Base-by-base conservation (phyloP, 2,888 invertebrate species). In the Melanostoma mellinum region DNA sequence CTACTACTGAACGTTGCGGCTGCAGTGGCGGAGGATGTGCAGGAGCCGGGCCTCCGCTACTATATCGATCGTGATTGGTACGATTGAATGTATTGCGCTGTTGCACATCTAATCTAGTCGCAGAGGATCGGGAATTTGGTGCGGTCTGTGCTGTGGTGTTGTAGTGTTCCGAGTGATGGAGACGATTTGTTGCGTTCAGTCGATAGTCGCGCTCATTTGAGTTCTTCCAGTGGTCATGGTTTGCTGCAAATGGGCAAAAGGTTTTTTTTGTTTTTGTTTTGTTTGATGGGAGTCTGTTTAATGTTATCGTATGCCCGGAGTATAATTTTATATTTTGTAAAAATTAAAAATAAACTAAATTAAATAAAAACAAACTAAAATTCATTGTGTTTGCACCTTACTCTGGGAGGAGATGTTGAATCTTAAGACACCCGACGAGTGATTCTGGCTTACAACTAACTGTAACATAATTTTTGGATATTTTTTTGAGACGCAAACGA, bases 31-130 rank as follows among this genome's bases (percentile, higher is more conserved):
- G 78, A 72, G 55, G 65, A 58, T 85, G 85, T 87, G 85, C 79
- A 81, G 87, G 86, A 86, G 87, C 87, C 82, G 87, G 86, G 88
- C 88, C 88, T 81, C 80, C 78, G 71, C 73, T 73, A 72, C 85
- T 79, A 76, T 89, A 90, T 89, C 91, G 91, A 77, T 91, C 90
- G 89, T 91, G 93, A 92, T 92, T 92, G 87, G 91, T 92, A 88
- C 90, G 90, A 88, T 91, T 91, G 77, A 91, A 89, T 55, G 88
- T 88, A 86, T 90, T 90, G 68, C 89, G 89, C 86, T 91, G 91
- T 81, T 91, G 91, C 60, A 91, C 91, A 88, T 91, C 91, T 86
- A 91, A 87, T 67, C 90, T 90, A 75, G 84, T 80, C 1, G 90
- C 88, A 35, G 90, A 90, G n/a, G 20, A 20, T 20, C 89, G 88